phyloP scores from a whole-genome alignment of 1,140 invertebrate genomes.

The Araneus ventricosus region DNA sequence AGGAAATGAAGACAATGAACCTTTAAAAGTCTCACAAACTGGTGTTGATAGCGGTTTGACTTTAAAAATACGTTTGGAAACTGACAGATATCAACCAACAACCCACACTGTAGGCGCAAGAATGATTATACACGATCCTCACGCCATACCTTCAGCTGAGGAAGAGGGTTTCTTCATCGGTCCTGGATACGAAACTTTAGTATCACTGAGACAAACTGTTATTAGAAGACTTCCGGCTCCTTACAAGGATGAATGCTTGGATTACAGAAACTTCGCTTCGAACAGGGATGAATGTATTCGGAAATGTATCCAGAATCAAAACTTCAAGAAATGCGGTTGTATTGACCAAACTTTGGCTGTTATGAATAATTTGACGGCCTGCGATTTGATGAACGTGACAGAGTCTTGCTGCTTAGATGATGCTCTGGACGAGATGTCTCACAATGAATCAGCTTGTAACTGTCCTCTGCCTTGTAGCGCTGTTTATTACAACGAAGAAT shows the following conservation, averaged over 20 bases:
- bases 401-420: background rate
- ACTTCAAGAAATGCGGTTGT: background rate
- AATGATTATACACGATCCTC: constrained; percentile 37
- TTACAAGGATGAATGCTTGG: constrained; percentile 31
- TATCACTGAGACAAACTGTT: constrained; percentile 4
- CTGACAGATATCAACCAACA: background rate
- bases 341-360: background rate
- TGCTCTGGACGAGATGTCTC: background rate
- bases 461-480: background rate
- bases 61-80: background rate
- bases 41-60: background rate
- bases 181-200: constrained; percentile 35
- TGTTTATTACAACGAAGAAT: background rate
- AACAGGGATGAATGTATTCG: constrained; percentile 2
- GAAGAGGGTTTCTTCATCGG: constrained; percentile 30
- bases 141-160: constrained; percentile 19
- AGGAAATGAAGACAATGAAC: background rate
- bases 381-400: background rate
- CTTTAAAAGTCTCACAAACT: background rate
- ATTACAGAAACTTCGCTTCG: background rate
- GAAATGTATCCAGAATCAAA: background rate
- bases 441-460: background rate
- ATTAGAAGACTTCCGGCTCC: constrained; percentile 16
- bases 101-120: background rate
- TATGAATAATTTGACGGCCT: background rate